phyloP scores from a whole-genome alignment of 2,888 invertebrate species.

The Epistrophe grossulariae region DNA sequence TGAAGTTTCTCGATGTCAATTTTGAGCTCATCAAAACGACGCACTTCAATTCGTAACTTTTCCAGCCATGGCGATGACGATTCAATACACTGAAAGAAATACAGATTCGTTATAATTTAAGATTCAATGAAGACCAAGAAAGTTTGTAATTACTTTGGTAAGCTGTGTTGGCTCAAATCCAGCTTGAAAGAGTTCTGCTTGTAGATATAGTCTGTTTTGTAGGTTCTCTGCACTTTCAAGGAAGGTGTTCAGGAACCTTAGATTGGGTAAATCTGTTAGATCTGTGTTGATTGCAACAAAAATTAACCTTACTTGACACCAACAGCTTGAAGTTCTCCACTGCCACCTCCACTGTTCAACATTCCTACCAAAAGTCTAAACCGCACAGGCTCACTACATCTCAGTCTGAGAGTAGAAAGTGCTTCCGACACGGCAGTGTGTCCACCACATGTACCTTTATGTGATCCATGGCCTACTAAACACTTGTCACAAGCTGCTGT shows the following conservation, averaged over 20 bases:
- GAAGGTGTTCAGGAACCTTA: constrained; percentile 91
- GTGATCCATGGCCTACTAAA: constrained; percentile 81
- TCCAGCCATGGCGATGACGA: constrained; percentile 88
- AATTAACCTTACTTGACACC: constrained; percentile 86
- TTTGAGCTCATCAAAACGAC: constrained; percentile 90
- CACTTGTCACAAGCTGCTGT: constrained; percentile 91
- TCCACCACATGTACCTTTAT: constrained; percentile 86
- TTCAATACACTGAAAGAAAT: constrained; percentile 85
- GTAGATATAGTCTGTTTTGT: constrained; percentile 92
- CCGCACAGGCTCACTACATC: constrained; percentile 96
- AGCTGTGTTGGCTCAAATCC: constrained; percentile 87
- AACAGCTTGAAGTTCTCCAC: constrained; percentile 90
- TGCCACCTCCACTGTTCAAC: constrained; percentile 91
- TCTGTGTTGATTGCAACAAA: neutral
- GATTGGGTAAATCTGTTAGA: neutral
- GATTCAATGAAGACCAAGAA: neutral
- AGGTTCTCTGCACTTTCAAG: constrained; percentile 90
- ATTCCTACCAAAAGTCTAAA: constrained; percentile 96
- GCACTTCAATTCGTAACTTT: constrained; percentile 88
- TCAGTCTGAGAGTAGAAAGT: constrained; percentile 92
- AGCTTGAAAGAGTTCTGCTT: constrained; percentile 93
- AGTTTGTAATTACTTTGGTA: constrained; percentile 82
- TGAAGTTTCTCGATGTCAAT: constrained; percentile 92
- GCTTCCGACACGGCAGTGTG: constrained; percentile 95
- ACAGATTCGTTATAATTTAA: neutral